These are phyloP conservation scores for Grantiella picta DNA, from an alignment of 2,113 vertebrate genomes.

Conservation along the genomic window DNA sequence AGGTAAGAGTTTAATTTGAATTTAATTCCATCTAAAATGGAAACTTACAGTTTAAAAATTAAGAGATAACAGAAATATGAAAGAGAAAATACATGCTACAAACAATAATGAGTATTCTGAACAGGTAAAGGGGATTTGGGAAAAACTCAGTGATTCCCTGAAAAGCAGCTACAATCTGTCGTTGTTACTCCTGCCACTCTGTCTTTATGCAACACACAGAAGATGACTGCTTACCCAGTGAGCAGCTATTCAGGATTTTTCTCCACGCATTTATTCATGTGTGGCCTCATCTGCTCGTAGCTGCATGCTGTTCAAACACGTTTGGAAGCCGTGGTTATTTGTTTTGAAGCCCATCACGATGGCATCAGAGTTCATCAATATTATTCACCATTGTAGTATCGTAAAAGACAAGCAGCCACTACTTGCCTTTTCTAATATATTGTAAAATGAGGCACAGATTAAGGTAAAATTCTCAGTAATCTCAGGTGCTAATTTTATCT, in stretches of 20 bases:
- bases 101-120: not conserved
- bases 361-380: not conserved
- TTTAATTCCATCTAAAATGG: not conserved
- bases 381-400: not conserved
- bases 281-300: constrained; percentile 22
- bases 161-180: not conserved
- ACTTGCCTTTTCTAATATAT: not conserved
- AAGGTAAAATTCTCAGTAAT: not conserved
- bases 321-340: constrained; percentile 21
- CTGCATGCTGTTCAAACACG: not conserved
- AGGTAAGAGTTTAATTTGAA: not conserved
- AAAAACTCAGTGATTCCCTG: not conserved
- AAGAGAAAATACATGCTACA: not conserved
- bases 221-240: not conserved
- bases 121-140: not conserved
- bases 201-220: not conserved
- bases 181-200: not conserved
- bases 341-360: constrained; percentile 6
- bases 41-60: not conserved
- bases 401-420: not conserved
- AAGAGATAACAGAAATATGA: not conserved
- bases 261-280: not conserved
- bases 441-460: not conserved
- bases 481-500: constrained; percentile 21
- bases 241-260: constrained; percentile 4